Evolutionary conservation across 2,113 vertebrate genomes (phyloP).

Genomic region (Micronycteris hirsuta): DNA sequence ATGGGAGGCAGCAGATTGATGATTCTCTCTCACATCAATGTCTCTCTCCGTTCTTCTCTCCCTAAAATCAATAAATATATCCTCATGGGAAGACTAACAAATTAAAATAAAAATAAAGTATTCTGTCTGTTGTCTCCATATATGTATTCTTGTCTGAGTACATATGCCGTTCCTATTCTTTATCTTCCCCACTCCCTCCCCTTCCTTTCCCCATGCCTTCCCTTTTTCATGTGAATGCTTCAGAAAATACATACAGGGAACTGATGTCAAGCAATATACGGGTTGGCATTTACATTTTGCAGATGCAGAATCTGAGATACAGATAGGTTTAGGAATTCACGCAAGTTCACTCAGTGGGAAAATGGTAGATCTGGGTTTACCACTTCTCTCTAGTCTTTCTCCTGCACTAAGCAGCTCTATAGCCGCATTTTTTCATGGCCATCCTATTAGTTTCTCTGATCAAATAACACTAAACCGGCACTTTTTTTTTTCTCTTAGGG

Average conservation of each 20-base stretch:
- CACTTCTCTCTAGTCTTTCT: neutral
- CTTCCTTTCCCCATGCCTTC: neutral
- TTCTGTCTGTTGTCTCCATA: neutral
- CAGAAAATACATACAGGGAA: neutral
- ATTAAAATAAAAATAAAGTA: neutral
- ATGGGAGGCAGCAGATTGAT: no score
- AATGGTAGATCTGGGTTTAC: neutral
- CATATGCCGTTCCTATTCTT: fast-evolving
- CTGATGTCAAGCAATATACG: neutral
- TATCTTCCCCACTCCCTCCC: neutral
- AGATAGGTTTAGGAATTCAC: neutral
- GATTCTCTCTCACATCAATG: no score
- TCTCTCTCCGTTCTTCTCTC: no score
- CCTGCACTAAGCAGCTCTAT: no score
- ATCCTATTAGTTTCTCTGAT: conserved; percentile 23
- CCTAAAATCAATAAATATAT: no score
- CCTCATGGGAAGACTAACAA: no score
- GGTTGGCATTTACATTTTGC: neutral
- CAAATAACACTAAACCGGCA: neutral
- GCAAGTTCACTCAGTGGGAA: neutral
- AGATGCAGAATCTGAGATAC: neutral
- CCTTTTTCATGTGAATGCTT: neutral
- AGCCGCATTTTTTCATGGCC: neutral
- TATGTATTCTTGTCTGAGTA: neutral
- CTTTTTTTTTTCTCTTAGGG: conserved; percentile 68